Percentiles rank a stretch among this genome's conserved stretches.
Conservation (phyloP, 30 jellyfish, hydroid and myxozoan genomes). For the Haliclystus octoradiatus region DNA sequence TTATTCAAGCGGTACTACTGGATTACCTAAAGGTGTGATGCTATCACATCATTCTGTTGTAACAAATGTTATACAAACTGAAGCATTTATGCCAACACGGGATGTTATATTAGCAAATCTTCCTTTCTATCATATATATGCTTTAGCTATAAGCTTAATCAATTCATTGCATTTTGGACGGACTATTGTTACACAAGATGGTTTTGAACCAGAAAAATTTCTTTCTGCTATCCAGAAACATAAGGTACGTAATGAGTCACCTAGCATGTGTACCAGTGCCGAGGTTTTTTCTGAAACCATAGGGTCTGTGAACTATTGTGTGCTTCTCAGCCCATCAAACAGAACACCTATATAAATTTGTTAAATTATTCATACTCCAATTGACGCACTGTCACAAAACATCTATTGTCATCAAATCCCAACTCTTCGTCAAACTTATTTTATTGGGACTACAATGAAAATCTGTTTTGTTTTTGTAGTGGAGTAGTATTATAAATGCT, state of each 20-base stretch:
- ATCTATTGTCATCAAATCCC: no score
- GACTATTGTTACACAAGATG: slow-evolving; percentile 40
- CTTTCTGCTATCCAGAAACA: slow-evolving; percentile 32
- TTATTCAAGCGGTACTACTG: slow-evolving; percentile 95
- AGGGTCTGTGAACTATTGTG: no score
- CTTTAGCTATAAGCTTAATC: slow-evolving; percentile 24
- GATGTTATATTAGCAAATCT: slow-evolving; percentile 23
- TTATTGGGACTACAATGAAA: no score
- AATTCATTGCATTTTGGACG: slow-evolving; percentile 25
- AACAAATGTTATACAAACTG: slow-evolving; percentile 40
- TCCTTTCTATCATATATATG: slow-evolving; percentile 78
- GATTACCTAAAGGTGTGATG: slow-evolving; percentile 87
- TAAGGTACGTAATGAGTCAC: slow-evolving; percentile 21
- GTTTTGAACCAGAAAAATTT: slow-evolving; percentile 62
- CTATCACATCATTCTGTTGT: slow-evolving; percentile 57
- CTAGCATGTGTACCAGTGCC: not conserved
- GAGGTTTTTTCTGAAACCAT: no score
- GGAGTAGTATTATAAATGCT: no score
- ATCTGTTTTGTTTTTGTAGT: no score
- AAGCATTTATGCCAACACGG: slow-evolving; percentile 2
- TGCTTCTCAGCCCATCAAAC: no score
- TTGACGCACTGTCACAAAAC: no score
- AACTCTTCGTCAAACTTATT: no score
- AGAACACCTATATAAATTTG: no score
- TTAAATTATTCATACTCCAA: no score